Conservation (phyloP, 2,888 invertebrate genomes). For the Poecilus cupreus region DNA sequence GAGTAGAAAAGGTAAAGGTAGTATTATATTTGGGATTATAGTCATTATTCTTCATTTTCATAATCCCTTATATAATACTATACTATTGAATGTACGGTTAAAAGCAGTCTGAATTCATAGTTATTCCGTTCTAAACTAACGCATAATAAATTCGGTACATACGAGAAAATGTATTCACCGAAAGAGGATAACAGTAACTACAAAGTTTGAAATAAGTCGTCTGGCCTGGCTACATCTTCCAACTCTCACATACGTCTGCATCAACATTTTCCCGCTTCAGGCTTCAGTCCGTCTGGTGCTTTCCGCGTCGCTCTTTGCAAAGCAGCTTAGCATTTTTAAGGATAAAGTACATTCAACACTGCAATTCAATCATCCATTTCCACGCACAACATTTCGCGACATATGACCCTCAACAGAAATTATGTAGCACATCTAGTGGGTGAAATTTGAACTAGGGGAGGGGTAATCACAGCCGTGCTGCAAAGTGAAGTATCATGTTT, state of each 20-base stretch:
- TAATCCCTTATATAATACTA: too few relatives aligned
- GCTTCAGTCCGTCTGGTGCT: background rate
- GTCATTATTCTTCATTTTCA: too few relatives aligned
- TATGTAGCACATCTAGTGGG: background rate
- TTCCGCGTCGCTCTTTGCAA: background rate
- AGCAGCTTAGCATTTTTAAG: conserved; percentile 36
- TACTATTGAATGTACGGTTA: too few relatives aligned
- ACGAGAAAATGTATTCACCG: conserved; percentile 7
- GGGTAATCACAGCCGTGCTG: conserved; percentile 20
- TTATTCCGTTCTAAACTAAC: too few relatives aligned
- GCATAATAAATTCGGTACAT: conserved; percentile 7
- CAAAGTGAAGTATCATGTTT: conserved; percentile 55
- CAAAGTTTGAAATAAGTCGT: conserved; percentile 28
- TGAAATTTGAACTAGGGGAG: background rate
- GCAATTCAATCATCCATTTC: conserved; percentile 28
- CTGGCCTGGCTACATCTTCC: background rate
- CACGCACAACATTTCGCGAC: background rate
- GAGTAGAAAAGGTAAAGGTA: too few relatives aligned
- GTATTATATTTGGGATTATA: too few relatives aligned
- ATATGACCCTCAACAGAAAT: conserved; percentile 16
- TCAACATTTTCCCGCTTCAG: background rate
- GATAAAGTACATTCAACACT: conserved; percentile 23
- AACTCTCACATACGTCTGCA: background rate
- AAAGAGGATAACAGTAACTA: conserved; percentile 11
- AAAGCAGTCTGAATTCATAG: too few relatives aligned